phyloP scores from a whole-genome alignment of 2,888 invertebrate species.

The Drosophila peninsularis region DNA sequence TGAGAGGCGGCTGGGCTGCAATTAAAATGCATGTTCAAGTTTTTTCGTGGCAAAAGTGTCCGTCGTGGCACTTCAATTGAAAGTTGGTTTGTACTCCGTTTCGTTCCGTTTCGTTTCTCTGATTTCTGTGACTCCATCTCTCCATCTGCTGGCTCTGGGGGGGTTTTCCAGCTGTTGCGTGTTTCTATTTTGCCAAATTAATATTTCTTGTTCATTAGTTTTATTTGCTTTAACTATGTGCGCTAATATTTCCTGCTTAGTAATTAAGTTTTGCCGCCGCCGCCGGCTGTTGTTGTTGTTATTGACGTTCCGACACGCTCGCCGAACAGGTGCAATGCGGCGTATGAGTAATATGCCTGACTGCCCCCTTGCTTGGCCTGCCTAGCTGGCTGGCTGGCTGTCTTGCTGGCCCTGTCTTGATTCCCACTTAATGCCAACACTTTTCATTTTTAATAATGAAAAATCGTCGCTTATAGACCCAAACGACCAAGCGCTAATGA shows the following conservation, averaged over 20 bases:
- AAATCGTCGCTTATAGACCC: constrained; percentile 44
- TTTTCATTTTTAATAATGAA: constrained; percentile 69
- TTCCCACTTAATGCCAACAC: constrained; percentile 67
- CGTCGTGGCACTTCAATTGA: constrained; percentile 49
- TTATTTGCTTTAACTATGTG: constrained; percentile 64
- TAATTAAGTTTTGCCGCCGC: constrained; percentile 59
- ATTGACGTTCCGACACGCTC: constrained; percentile 19
- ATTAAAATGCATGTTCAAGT: constrained; percentile 78
- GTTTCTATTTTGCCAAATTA: constrained; percentile 65
- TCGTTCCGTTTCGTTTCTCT: constrained; percentile 8
- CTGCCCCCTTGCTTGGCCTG: constrained; percentile 17
- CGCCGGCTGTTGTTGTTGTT: not conserved
- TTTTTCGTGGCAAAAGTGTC: constrained; percentile 66
- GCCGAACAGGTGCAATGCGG: constrained; percentile 60
- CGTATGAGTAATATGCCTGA: constrained; percentile 66
- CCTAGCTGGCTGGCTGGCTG: constrained; percentile 26
- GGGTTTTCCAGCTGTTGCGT: constrained; percentile 31
- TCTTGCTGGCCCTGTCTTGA: constrained; percentile 32
- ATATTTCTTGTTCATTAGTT: constrained; percentile 79
- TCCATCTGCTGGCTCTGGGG: not conserved
- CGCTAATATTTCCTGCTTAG: constrained; percentile 74
- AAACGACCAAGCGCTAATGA: constrained; percentile 48
- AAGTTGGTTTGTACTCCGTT: constrained; percentile 47
- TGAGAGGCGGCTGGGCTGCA: constrained; percentile 58
- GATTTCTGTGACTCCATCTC: not conserved